Evolutionary conservation across 2,797 vertebrate genomes (phyloP).

Genomic region (Antennarius maculatus): DNA sequence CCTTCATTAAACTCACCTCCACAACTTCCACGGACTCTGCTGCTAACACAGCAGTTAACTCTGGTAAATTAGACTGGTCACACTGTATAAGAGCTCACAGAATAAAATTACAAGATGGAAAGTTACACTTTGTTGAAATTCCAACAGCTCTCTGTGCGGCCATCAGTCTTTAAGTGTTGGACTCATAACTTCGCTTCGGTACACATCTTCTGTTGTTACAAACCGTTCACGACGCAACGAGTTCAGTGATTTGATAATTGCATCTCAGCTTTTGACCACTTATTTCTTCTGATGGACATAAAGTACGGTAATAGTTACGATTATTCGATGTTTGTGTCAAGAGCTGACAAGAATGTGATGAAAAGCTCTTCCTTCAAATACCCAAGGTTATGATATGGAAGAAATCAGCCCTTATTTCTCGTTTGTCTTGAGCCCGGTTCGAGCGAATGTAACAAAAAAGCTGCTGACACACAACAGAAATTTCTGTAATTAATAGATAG

Average conservation of each 20-base stretch:
- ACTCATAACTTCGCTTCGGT: conserved; percentile 25
- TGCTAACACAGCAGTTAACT: conserved; percentile 67
- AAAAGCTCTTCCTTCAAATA: conserved; percentile 20
- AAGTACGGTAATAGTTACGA: conserved; percentile 13
- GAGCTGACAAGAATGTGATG: conserved; percentile 2
- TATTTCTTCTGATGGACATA: conserved; percentile 29
- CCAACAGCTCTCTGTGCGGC: conserved; percentile 26
- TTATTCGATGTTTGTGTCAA: conserved; percentile 24
- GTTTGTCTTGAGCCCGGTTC: background rate
- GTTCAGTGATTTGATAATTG: conserved; percentile 40
- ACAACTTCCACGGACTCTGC: conserved; percentile 36
- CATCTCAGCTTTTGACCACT: conserved; percentile 10
- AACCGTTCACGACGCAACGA: conserved; percentile 10
- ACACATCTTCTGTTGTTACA: conserved; percentile 13
- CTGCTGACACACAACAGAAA: background rate
- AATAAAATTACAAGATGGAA: conserved; percentile 41
- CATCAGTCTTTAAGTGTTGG: conserved; percentile 20
- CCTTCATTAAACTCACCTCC: conserved; percentile 45
- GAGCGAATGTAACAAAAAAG: background rate
- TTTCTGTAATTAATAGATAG: too few relatives aligned
- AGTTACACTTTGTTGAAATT: conserved; percentile 24
- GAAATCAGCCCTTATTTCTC: conserved; percentile 8
- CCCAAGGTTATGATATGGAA: conserved; percentile 4
- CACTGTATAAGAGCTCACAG: conserved; percentile 51
- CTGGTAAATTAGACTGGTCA: conserved; percentile 55